A percentile compares a stretch with the other conserved stretches of the same genome.
These are phyloP conservation scores for Pelvicachromis taeniatus DNA, from an alignment of 2,113 vertebrate species.

Conservation along the genomic window DNA sequence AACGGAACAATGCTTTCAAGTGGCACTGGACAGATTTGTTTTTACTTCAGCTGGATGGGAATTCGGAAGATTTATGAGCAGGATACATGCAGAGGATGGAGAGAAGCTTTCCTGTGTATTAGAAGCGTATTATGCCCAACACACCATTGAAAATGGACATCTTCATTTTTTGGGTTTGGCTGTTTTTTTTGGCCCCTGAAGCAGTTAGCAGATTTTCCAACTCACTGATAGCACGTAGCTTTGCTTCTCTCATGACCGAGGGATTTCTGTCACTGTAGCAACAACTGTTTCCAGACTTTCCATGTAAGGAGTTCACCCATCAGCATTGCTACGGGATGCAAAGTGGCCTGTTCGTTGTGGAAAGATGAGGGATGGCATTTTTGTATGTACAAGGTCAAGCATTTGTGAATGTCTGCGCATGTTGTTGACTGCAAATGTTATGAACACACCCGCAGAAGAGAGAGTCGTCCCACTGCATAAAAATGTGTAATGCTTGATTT, in stretches of 20 bases:
- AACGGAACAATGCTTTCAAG: conserved; percentile 58
- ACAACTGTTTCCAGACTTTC: not conserved
- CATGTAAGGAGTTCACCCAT: conserved; percentile 5
- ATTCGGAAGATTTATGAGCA: conserved; percentile 37
- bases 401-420: conserved; percentile 2
- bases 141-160: conserved; percentile 2
- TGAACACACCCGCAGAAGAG: not conserved
- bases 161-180: conserved; percentile 8
- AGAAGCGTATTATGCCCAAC: not conserved
- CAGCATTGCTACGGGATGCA: not conserved
- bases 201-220: conserved; percentile 1
- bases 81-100: conserved; percentile 8
- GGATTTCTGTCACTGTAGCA: conserved; percentile 3
- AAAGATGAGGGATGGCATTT: conserved; percentile 41
- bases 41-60: conserved; percentile 40
- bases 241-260: conserved; percentile 7
- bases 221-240: conserved; percentile 20
- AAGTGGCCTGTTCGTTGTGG: conserved; percentile 44
- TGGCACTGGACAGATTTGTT: conserved; percentile 49
- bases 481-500: not conserved
- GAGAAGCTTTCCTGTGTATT: conserved; percentile 22
- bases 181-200: conserved; percentile 3
- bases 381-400: conserved; percentile 38
- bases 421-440: not conserved
- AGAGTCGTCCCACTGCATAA: not conserved